phyloP scores from a whole-genome alignment of 2,113 vertebrate genomes.

The Cavia porcellus region DNA sequence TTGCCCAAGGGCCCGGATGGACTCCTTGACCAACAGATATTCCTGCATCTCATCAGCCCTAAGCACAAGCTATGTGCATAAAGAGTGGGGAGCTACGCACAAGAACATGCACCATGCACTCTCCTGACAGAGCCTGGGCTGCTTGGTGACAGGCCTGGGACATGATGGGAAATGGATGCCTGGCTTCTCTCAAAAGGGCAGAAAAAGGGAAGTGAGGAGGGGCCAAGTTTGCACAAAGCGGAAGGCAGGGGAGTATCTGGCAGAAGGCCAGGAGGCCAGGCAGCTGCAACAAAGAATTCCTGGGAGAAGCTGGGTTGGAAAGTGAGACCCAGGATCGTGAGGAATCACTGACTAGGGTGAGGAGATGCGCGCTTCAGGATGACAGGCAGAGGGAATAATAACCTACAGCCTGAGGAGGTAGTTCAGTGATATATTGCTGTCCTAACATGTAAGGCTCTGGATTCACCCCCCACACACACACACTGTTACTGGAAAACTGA shows the following conservation, averaged over 20 bases:
- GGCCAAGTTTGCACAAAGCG: neutral
- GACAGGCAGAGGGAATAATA: neutral
- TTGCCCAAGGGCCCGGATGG: no score
- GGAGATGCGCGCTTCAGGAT: neutral
- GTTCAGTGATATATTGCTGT: no score
- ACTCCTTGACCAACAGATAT: neutral
- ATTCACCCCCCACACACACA: neutral
- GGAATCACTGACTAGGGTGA: neutral
- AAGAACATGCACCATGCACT: neutral
- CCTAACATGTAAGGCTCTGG: neutral
- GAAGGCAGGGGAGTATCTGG: neutral
- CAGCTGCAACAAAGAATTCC: neutral
- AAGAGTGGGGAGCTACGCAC: no score
- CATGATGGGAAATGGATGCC: neutral
- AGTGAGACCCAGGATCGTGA: neutral
- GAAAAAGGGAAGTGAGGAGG: neutral
- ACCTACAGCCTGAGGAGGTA: neutral
- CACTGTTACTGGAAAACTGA: neutral
- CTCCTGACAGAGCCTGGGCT: accelerated
- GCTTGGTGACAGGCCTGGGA: neutral
- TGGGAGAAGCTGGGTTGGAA: neutral
- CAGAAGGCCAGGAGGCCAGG: neutral
- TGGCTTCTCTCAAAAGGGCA: neutral
- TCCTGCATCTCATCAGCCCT: neutral
- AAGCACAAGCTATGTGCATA: neutral